These are phyloP conservation scores for human DNA, from an alignment of 2,113 vertebrate species.

Conservation along the genomic window GRCh38 chrX:69564501-69565000, in stretches of 20 bases:
- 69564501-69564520: constrained; percentile 14
- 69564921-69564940: not conserved
- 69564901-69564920: not conserved
- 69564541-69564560: not conserved
- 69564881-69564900: constrained; percentile 45
- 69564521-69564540: not conserved
- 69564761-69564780: not conserved
- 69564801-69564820: constrained; percentile 38
- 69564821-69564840: constrained; percentile 7
- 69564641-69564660: not conserved
- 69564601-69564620: not conserved
- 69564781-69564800: not conserved
- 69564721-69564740: constrained; percentile 52
- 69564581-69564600: not conserved
- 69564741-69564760: constrained; percentile 43
- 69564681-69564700: constrained; percentile 44
- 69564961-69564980: constrained; percentile 7
- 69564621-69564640: constrained; percentile 49
- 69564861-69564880: not conserved
- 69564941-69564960: not conserved
- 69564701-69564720: constrained; percentile 49
- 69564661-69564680: constrained; percentile 52
- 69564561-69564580: not conserved
- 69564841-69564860: not conserved
- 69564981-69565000: not conserved